Conservation (phyloP, 1,140 invertebrate genomes). For the Drosophila sproati region DNA sequence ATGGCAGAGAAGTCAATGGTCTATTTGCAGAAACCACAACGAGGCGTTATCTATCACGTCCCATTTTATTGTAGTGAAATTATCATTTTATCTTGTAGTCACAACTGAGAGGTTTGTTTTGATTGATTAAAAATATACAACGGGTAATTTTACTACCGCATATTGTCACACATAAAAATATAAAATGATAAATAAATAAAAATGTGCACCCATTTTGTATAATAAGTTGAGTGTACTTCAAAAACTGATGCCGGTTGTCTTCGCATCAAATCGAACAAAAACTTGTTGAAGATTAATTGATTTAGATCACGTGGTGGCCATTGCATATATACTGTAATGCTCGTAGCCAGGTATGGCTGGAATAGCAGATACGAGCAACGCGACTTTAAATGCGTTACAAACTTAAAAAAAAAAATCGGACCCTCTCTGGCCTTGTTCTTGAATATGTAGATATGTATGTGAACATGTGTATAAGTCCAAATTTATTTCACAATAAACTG, state of each 20-base stretch:
- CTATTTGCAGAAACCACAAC: slow-evolving; percentile 20
- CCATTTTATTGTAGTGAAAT: background rate
- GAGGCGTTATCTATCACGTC: slow-evolving; percentile 21
- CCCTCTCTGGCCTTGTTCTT: no score
- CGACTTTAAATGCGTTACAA: no score
- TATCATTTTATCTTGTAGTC: slow-evolving; percentile 19
- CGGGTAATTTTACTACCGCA: background rate
- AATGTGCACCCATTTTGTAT: background rate
- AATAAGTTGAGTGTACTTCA: no score
- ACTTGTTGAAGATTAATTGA: no score
- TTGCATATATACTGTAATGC: no score
- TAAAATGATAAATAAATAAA: background rate
- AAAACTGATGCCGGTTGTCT: no score
- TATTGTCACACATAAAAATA: background rate
- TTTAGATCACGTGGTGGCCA: no score
- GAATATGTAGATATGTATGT: background rate
- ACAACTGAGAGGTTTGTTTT: background rate
- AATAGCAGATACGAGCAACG: no score
- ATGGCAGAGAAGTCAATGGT: slow-evolving; percentile 10
- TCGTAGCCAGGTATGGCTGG: no score
- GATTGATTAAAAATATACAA: background rate
- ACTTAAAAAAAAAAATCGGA: no score
- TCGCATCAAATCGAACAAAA: no score
- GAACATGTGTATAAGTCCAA: background rate
- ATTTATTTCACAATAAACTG: slow-evolving; percentile 19